Evolutionary conservation across 2,888 invertebrate genomes (phyloP).

Genomic region (Caenorhabditis sp.): DNA sequence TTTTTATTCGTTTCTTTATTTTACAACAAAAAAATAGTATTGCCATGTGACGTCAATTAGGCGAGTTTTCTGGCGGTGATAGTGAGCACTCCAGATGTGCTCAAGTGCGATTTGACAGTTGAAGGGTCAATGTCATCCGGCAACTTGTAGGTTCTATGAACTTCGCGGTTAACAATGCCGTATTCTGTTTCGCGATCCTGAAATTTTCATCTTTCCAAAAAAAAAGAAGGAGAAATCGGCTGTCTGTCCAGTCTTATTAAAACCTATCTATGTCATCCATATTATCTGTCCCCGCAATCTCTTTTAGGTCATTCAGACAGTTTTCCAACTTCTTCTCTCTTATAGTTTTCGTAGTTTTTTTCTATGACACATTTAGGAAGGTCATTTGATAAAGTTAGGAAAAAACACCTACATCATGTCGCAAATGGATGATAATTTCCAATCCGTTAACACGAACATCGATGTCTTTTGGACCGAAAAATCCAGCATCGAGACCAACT

Average conservation of each 20-base stretch:
- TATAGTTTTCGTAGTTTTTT: neutral
- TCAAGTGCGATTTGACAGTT: constrained; percentile 61
- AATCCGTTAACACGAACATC: constrained; percentile 41
- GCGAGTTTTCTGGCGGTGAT: constrained; percentile 57
- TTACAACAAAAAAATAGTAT: no score
- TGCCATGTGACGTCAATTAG: no score
- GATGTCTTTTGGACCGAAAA: constrained; percentile 50
- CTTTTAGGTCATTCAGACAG: neutral
- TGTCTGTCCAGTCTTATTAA: no score
- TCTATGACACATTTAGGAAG: no score
- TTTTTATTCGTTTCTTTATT: neutral
- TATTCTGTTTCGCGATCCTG: constrained; percentile 55
- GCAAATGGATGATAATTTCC: constrained; percentile 42
- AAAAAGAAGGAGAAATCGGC: no score
- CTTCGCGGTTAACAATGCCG: constrained; percentile 58
- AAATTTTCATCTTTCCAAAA: neutral
- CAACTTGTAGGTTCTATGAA: constrained; percentile 59
- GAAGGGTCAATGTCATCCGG: constrained; percentile 56
- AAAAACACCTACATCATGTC: constrained; percentile 23
- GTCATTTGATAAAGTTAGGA: neutral
- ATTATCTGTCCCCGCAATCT: neutral
- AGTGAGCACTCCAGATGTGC: constrained; percentile 55
- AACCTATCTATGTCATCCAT: neutral
- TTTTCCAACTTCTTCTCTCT: neutral
- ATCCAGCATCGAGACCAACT: constrained; percentile 50